phyloP scores from a whole-genome alignment of 2,113 vertebrate species.

The Paedocypris sp. region DNA sequence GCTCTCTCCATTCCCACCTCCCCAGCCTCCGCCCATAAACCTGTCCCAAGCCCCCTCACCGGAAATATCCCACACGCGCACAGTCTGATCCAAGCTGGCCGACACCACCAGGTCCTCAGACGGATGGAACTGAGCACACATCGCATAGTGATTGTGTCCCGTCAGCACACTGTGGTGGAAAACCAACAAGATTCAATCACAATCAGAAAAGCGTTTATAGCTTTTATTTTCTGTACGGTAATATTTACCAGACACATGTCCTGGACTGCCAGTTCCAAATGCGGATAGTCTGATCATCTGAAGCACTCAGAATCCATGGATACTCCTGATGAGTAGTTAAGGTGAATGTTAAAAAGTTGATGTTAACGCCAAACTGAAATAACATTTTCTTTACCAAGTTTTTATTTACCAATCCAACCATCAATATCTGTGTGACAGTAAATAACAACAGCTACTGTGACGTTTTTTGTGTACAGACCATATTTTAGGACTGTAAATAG shows the following conservation, averaged over 20 bases:
- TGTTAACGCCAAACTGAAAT: too few relatives aligned
- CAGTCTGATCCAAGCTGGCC: slow-evolving; percentile 92
- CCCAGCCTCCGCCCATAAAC: neutral
- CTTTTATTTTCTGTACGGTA: too few relatives aligned
- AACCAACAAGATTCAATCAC: too few relatives aligned
- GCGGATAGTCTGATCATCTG: slow-evolving; percentile 92
- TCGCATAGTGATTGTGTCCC: slow-evolving; percentile 94
- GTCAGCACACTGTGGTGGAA: slow-evolving; percentile 74
- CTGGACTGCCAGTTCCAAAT: slow-evolving; percentile 98
- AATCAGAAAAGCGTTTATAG: too few relatives aligned
- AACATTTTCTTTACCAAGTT: too few relatives aligned
- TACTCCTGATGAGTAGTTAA: slow-evolving; percentile 83
- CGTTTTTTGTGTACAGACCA: too few relatives aligned
- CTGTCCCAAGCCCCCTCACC: slow-evolving; percentile 66
- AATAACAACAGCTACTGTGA: too few relatives aligned
- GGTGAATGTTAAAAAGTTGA: too few relatives aligned
- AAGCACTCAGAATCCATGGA: slow-evolving; percentile 93
- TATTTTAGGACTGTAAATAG: too few relatives aligned
- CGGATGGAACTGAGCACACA: slow-evolving; percentile 97
- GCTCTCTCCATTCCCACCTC: slow-evolving; percentile 18
- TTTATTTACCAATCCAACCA: too few relatives aligned
- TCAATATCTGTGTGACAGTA: too few relatives aligned
- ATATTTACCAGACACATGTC: slow-evolving; percentile 86
- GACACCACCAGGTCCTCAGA: slow-evolving; percentile 93
- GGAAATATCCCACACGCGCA: slow-evolving; percentile 97